phyloP scores from a whole-genome alignment of 1,140 invertebrate species.

The Achroia grisella region DNA sequence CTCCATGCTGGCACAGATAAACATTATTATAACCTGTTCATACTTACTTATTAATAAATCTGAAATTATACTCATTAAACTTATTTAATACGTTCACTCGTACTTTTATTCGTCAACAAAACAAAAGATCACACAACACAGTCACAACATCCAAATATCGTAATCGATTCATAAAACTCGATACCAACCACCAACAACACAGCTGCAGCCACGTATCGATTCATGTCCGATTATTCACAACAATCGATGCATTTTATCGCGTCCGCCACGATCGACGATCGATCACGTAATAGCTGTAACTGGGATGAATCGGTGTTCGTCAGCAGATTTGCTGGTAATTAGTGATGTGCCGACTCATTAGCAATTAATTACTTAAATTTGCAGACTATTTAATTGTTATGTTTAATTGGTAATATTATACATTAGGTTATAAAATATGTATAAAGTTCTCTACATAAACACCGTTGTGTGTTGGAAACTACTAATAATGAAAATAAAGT shows the following conservation, averaged over 20 bases:
- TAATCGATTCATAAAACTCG: conserved; percentile 6
- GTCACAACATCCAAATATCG: not conserved
- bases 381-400: no score
- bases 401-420: no score
- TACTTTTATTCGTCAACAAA: not conserved
- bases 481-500: no score
- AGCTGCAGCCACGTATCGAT: conserved; percentile 38
- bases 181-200: conserved; percentile 45
- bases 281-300: conserved; percentile 29
- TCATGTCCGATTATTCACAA: conserved; percentile 28
- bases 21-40: no score
- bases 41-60: no score
- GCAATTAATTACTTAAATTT: no score
- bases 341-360: not conserved
- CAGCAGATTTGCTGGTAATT: conserved; percentile 9
- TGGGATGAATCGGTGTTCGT: not conserved
- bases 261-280: conserved; percentile 11
- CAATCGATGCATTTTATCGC: conserved; percentile 30
- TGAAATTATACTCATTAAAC: not conserved
- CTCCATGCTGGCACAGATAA: no score
- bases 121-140: not conserved
- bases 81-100: not conserved
- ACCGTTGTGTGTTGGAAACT: no score
- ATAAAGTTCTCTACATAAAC: no score
- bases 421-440: no score